Base-by-base conservation (phyloP, 2,113 vertebrate genomes). In the Nipponia nippon region DNA sequence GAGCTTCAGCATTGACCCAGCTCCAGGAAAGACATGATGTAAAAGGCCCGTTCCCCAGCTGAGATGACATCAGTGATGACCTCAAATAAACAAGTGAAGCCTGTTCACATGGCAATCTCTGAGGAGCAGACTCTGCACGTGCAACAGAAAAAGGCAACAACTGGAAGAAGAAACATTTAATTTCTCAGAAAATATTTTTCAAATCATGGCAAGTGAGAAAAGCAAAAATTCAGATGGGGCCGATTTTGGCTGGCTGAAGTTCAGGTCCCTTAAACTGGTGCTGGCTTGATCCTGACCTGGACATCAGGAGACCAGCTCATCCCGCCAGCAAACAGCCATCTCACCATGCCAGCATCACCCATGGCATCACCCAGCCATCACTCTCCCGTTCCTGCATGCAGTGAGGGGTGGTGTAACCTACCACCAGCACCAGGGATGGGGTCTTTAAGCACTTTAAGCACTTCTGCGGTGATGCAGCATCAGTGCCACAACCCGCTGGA, bases 101-200 rank as follows among this genome's bases (percentile, higher is more conserved):
- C 56, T 10, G 2, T 42, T 59, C 1, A 2, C 15, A 11, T 0
- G 12, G n/a, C 3, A 1, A 3, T 19, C 40, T 34, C 38, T 4
- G 0, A 23, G 38, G 32, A 70, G 56, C 23, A 13, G 55, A 21
- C 32, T 19, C 40, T 6, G 38, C 36, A 30, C 4, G 4, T 23
- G 59, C 25, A 25, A 65, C 16, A 42, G n/a, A 42, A 38, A 59
- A 53, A 53, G 58, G 53, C 49, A 69, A 11, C 0, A 3, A 29
- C 3, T 38, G 38, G 49, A 38, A 75, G 62, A 47, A 72, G 38
- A 71, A 67, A 53, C 2, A 8, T 8, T 50, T 56, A 2, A 47
- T 76, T 84, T 32, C 81, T 49, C 6, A 9, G 53, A 69, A 79
- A 88, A 38, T 20, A 70, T 26, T 92, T 46, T 73, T 5, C 9